Percentiles rank a stretch among this genome's conserved stretches.
Conservation (phyloP, 2,888 invertebrate species). For the Euspilapteryx auroguttella region DNA sequence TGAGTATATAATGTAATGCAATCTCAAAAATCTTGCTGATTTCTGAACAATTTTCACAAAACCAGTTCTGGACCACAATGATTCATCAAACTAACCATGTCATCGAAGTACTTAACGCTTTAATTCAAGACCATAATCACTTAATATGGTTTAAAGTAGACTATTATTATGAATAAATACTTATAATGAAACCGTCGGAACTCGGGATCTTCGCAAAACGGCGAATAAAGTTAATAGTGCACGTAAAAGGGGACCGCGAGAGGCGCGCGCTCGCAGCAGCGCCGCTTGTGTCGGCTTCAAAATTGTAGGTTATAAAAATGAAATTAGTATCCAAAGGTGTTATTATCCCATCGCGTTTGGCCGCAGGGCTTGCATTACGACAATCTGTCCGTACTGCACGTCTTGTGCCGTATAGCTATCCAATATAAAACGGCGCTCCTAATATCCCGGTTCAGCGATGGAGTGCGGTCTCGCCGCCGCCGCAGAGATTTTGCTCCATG, state of each 20-base stretch:
- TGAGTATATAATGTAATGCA: too few species aligned
- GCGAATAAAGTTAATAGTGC: conserved; percentile 59
- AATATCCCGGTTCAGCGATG: conserved; percentile 56
- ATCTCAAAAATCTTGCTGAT: too few species aligned
- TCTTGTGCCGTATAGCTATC: conserved; percentile 59
- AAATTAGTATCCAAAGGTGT: conserved; percentile 61
- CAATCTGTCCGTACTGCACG: conserved; percentile 62
- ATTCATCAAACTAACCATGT: conserved; percentile 37
- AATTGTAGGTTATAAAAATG: conserved; percentile 63
- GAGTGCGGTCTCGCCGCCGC: conserved; percentile 43
- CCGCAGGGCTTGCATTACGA: conserved; percentile 60
- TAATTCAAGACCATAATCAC: conserved; percentile 50
- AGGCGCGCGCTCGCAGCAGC: conserved; percentile 55
- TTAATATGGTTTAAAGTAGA: conserved; percentile 46
- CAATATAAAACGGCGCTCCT: conserved; percentile 62
- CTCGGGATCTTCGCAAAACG: conserved; percentile 57
- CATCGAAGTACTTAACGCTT: conserved; percentile 43
- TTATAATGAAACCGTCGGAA: conserved; percentile 50
- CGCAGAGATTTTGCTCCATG: conserved; percentile 51
- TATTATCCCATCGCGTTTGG: conserved; percentile 62
- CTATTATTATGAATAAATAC: conserved; percentile 55
- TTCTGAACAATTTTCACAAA: too few species aligned
- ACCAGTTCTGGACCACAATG: conserved; percentile 22
- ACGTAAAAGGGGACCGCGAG: conserved; percentile 47
- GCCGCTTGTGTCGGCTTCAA: conserved; percentile 60